A percentile compares a stretch with the other conserved stretches of the same genome.
Evolutionary conservation across 2,888 invertebrate species (phyloP).

Genomic region (Drosophila borealis): DNA sequence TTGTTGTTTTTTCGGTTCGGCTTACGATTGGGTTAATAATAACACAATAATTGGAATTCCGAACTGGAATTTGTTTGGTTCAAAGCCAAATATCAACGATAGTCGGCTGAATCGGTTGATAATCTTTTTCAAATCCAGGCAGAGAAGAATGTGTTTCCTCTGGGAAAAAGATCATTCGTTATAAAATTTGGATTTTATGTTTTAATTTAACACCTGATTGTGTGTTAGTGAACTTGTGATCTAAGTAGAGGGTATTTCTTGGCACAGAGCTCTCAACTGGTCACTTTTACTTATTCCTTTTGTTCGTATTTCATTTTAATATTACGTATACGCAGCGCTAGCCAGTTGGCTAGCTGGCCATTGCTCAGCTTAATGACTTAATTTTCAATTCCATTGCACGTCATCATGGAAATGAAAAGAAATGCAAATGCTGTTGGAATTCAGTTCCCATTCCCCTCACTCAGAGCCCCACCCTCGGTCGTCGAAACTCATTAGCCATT

Average conservation of each 20-base stretch:
- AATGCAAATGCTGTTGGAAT: slow-evolving; percentile 68
- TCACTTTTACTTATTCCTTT: not conserved
- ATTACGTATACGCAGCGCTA: slow-evolving; percentile 58
- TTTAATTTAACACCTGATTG: too few relatives aligned
- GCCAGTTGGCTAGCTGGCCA: slow-evolving; percentile 22
- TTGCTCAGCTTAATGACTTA: slow-evolving; percentile 72
- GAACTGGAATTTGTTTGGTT: too few relatives aligned
- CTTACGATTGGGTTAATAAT: too few relatives aligned
- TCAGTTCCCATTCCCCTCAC: slow-evolving; percentile 2
- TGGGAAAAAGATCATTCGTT: not conserved
- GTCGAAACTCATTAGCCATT: slow-evolving; percentile 71
- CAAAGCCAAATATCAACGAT: too few relatives aligned
- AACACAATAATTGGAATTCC: too few relatives aligned
- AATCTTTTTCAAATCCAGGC: too few relatives aligned
- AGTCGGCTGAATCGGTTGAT: too few relatives aligned
- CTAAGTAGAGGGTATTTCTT: not conserved
- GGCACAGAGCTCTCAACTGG: not conserved
- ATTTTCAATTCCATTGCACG: slow-evolving; percentile 78
- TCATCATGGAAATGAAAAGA: slow-evolving; percentile 51
- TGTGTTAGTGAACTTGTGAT: not conserved
- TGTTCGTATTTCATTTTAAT: slow-evolving; percentile 37
- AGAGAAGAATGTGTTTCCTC: not conserved
- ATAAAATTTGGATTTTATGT: too few relatives aligned
- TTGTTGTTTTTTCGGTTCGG: too few relatives aligned
- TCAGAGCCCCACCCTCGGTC: not conserved